These are phyloP conservation scores for Yponomeuta malinellus DNA, from an alignment of 2,888 invertebrate species.

Conservation along the genomic window DNA sequence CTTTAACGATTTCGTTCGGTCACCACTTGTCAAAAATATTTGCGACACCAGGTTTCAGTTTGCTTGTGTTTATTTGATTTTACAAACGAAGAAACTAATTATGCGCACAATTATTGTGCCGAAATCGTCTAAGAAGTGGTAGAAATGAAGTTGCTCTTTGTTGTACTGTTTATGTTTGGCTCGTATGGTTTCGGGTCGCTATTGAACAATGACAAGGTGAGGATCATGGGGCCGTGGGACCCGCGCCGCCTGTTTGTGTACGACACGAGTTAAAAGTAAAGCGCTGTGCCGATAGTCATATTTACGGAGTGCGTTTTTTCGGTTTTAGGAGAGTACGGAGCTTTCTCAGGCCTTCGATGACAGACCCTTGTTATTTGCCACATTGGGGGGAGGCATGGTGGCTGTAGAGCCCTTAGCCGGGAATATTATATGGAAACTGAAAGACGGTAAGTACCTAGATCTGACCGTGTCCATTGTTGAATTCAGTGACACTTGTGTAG, in stretches of 20 bases:
- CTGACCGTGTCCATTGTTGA: background rate
- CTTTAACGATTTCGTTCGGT: background rate
- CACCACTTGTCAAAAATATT: slow-evolving; percentile 11
- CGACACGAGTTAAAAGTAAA: slow-evolving; percentile 27
- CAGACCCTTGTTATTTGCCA: slow-evolving; percentile 89
- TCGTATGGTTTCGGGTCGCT: slow-evolving; percentile 45
- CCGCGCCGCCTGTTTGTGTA: slow-evolving; percentile 28
- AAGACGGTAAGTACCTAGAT: slow-evolving; percentile 81
- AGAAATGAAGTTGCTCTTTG: slow-evolving; percentile 47
- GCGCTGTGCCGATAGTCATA: slow-evolving; percentile 17
- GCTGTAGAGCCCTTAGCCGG: slow-evolving; percentile 93
- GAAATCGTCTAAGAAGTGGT: slow-evolving; percentile 26
- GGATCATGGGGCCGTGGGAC: slow-evolving; percentile 42
- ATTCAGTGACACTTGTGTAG: background rate
- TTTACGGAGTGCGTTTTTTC: slow-evolving; percentile 19
- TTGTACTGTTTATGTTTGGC: slow-evolving; percentile 48
- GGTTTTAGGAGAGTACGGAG: slow-evolving; percentile 76
- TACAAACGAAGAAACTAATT: background rate
- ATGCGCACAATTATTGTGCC: background rate
- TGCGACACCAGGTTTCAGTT: background rate
- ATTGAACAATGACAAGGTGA: slow-evolving; percentile 49
- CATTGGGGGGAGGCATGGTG: slow-evolving; percentile 93
- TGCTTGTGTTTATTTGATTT: slow-evolving; percentile 14
- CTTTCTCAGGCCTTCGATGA: slow-evolving; percentile 81
- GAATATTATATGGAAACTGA: slow-evolving; percentile 90